phyloP scores from a whole-genome alignment of 2,797 vertebrate genomes.

The Chaetophractus vellerosus region DNA sequence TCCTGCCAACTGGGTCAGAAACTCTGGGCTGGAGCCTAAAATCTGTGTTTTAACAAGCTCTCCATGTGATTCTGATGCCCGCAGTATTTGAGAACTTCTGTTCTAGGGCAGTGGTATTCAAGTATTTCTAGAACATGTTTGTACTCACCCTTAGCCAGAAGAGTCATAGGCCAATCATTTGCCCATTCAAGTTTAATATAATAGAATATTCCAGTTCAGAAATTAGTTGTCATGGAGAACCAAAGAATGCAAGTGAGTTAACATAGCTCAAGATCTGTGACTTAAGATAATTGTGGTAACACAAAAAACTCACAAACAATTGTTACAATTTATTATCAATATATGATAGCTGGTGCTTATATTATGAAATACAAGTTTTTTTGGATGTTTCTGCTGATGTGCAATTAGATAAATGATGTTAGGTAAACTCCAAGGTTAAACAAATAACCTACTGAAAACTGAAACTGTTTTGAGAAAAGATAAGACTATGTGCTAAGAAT shows the following conservation, averaged over 20 bases:
- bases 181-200: background rate
- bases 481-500: background rate
- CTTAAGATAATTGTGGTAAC: conserved; percentile 32
- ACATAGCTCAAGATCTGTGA: background rate
- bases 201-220: conserved; percentile 32
- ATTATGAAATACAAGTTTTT: conserved; percentile 19
- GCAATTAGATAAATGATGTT: conserved; percentile 18
- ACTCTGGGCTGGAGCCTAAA: background rate
- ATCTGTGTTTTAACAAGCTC: background rate
- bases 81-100: background rate
- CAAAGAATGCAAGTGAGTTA: background rate
- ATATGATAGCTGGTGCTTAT: background rate
- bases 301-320: conserved; percentile 38
- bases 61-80: background rate
- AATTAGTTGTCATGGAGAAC: conserved; percentile 29
- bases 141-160: background rate
- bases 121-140: background rate
- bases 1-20: background rate
- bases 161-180: background rate
- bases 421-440: conserved; percentile 62
- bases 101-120: background rate
- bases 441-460: conserved; percentile 68
- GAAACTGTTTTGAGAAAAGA: conserved; percentile 38
- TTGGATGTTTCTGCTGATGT: background rate
- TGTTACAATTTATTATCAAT: conserved; percentile 29